Evolutionary conservation across 2,797 vertebrate species (phyloP), one percentile per base, ranked within the genome.

Genomic region (Notolabrus celidotus): DNA sequence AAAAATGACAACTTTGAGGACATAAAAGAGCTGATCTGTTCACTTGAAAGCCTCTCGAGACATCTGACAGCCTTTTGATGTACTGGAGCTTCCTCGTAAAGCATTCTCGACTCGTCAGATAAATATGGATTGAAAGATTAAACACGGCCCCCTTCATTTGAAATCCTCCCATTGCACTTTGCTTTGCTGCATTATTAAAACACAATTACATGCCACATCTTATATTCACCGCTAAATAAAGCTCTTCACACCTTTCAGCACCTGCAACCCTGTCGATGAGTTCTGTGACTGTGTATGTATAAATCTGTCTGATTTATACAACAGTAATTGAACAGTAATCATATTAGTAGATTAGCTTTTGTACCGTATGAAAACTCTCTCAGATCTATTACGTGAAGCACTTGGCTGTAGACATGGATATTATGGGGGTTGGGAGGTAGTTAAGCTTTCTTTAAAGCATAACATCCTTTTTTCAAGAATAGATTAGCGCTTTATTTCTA

Each of bases 61-160:
- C 84, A 92, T 94, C 91, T 94, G 92, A 94, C 93, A 92, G 85
- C 70, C 79, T 87, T 96, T 95, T 95, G 93, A 95, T 94, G 91
- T 93, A 60, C 74, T 69, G 70, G 36, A 65, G 86, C 92, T 85
- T 85, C 91, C 82, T 70, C 76, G 89, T 89, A 88, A 86, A 86
- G 86, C 56, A 84, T 91, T 92, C 93, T 92, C 46, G 76, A 92
- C 88, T 93, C 89, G 82, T 93, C 83, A 90, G 86, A 92, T 94
- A 90, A 91, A 93, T 84, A 94, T 92, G 78, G 90, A 95, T 93
- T 89, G 86, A 94, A 94, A 95, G 92, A 94, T 92, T 91, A 93
- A 94, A 95, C 92, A 75, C 47, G 77, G 65, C 23, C 43, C 27
- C 23, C 77, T n/a, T 86, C 62, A 77, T 90, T 88, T 79, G 65